Evolutionary conservation across 2,888 invertebrate species (phyloP), one percentile per base, ranked within the genome.

Genomic region (Cheilosia pagana): DNA sequence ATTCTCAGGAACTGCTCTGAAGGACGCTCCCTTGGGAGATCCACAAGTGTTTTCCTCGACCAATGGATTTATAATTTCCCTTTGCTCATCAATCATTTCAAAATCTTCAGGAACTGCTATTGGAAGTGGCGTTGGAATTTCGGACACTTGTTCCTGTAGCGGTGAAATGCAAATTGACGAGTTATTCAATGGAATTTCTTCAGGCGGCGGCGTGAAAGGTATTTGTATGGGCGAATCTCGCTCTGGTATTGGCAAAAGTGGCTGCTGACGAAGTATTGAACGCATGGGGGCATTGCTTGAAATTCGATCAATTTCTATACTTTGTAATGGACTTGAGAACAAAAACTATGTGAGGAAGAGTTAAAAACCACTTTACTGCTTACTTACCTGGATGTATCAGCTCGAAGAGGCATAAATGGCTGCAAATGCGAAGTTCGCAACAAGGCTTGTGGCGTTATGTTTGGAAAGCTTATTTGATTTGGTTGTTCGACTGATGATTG

Each of bases 211-310:
- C 23, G 19, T 53, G 0, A 52, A 19, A 39, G 52, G 75, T 25
- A 57, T 21, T 23, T 43, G 43, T 39, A 76, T 41, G 10, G 53
- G 25, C 0, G 77, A 48, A 7, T 67, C 82, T 55, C 71, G 59
- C 41, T 82, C 82, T 4, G 77, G 82, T 62, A 82, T 82, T 35
- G 82, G 23, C 4, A 77, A 23, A 2, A 82, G 48, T 21, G 65
- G 41, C 23, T 62, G 74, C 60, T 77, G 77, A 19, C 67, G 65
- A 25, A 62, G 19, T 23, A 77, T 3, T 6, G 71, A 62, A 19
- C 48, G 65, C 10, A 28, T 50, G 4, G 62, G 68, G 14, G 68
- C 63, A 10, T 52, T n/a, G 31, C 43, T 70, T 43, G 43, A 14
- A 57, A 35, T 50, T 10, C 65, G 48, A 21, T 70, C 59, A 10